A percentile compares a stretch with the other conserved stretches of the same genome.
phyloP scores from a whole-genome alignment of 2,113 vertebrate genomes.

The Corvus moneduloides region DNA sequence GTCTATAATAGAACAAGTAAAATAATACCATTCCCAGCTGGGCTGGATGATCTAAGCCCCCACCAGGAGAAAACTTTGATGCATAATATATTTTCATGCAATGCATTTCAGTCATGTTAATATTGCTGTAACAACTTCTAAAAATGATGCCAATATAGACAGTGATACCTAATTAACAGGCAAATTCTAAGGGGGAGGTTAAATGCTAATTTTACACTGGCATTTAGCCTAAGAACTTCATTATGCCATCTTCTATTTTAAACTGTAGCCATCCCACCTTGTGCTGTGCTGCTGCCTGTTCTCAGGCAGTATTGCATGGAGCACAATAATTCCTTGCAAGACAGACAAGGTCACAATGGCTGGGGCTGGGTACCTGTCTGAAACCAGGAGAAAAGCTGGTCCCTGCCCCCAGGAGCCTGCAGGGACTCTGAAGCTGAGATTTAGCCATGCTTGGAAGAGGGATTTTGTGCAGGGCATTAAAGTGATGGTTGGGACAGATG shows the following conservation, averaged over 20 bases:
- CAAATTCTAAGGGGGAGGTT: constrained; percentile 27
- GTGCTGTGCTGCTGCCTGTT: neutral
- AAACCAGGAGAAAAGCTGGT: neutral
- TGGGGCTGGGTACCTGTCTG: neutral
- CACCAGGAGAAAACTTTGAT: constrained; percentile 3
- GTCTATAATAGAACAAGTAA: constrained; percentile 32
- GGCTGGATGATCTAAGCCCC: constrained; percentile 9
- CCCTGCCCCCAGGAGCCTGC: neutral
- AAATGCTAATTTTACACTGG: constrained; percentile 40
- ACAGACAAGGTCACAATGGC: neutral
- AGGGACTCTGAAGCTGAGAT: neutral
- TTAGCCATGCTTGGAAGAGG: neutral
- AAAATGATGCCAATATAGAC: neutral
- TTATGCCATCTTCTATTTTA: constrained; percentile 54
- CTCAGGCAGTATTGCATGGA: neutral
- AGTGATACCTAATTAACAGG: constrained; percentile 22
- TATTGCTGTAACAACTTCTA: neutral
- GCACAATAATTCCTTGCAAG: neutral
- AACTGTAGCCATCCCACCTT: constrained; percentile 15
- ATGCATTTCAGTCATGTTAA: neutral
- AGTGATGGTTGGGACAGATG: neutral
- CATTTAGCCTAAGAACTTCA: constrained; percentile 55
- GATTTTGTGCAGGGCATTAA: neutral
- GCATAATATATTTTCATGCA: neutral
- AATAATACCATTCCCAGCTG: constrained; percentile 41